Base-by-base conservation (phyloP, 2,113 vertebrate genomes). In the Chaenocephalus aceratus region DNA sequence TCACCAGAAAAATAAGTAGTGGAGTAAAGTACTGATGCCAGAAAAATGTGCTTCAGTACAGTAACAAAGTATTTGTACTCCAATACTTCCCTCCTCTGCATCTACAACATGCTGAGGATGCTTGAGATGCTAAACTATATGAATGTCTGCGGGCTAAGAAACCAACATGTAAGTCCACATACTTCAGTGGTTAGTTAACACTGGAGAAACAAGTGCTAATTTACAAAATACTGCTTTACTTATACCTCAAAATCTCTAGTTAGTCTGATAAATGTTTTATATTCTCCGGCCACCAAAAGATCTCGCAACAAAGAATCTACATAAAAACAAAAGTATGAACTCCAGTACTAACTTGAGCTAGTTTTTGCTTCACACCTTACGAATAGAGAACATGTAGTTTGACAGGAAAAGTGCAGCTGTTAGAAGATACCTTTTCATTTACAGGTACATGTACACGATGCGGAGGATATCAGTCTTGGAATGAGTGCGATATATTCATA, bases 121-220 rank as follows among this genome's bases (percentile, higher is more conserved):
- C 67, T 52, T 30, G 30, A 80, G n/a, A 85, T 45, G 18, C 5
- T 10, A 60, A 62, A 66, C 34, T 64, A 48, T 21, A 72, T 12
- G 16, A 46, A 48, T 11, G 53, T 14, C 51, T 11, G 7, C 51
- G 44, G 52, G 57, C 12, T 49, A 45, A 11, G 41, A 84, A 75
- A 75, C 45, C 9, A 66, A 51, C 52, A 66, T 67, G 67, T 14
- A 48, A 48, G 49, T 68, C 61, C 41, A 64, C 56, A 73, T 69
- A 34, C 52, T 30, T 57, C 41, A 51, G 72, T 10, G 34, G 34
- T 10, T 65, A 15, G 60, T 59, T 51, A 65, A 66, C 73, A 46
- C 14, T 0, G 0, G 46, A 34, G 13, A 66, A 63, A 30, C 7
- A 70, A 52, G 36, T 41, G 36, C 36, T 41, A 6, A 6, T 41